These are phyloP conservation scores for Zeuzera pyrina DNA, from an alignment of 2,888 invertebrate genomes.

Conservation along the genomic window DNA sequence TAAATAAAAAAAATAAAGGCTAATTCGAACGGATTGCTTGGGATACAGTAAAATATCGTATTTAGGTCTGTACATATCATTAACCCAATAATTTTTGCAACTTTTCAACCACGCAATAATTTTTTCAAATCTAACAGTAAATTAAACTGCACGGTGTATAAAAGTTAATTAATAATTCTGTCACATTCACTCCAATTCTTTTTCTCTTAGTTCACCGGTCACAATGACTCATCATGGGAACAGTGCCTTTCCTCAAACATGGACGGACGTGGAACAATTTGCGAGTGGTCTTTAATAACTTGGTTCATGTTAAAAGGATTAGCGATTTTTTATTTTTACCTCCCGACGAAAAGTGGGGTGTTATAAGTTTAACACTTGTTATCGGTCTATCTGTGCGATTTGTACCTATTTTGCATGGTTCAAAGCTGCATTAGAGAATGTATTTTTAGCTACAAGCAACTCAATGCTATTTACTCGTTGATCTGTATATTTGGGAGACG, in stretches of 20 bases:
- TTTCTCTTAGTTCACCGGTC: constrained; percentile 3
- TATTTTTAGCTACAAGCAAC: too few species aligned
- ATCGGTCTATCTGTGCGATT: background rate
- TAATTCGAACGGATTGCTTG: too few species aligned
- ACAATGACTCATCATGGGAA: constrained; percentile 47
- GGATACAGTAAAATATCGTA: too few species aligned
- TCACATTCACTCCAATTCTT: constrained; percentile 3
- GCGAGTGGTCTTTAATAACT: constrained; percentile 11
- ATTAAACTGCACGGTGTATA: constrained; percentile 1
- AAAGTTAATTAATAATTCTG: constrained; percentile 3
- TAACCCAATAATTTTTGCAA: too few species aligned
- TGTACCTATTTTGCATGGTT: background rate
- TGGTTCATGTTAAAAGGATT: background rate
- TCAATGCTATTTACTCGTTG: too few species aligned
- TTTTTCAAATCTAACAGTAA: background rate
- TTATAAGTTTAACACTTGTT: background rate
- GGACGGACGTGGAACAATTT: constrained; percentile 34
- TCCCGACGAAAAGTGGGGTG: background rate
- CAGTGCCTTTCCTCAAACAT: constrained; percentile 33
- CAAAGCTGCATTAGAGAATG: too few species aligned
- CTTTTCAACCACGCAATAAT: background rate
- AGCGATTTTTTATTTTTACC: background rate
- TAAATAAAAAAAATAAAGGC: too few species aligned
- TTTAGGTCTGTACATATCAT: too few species aligned
- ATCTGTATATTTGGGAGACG: too few species aligned